These are phyloP conservation scores for Neostethus bicornis DNA, from an alignment of 2,797 vertebrate species.

Conservation along the genomic window DNA sequence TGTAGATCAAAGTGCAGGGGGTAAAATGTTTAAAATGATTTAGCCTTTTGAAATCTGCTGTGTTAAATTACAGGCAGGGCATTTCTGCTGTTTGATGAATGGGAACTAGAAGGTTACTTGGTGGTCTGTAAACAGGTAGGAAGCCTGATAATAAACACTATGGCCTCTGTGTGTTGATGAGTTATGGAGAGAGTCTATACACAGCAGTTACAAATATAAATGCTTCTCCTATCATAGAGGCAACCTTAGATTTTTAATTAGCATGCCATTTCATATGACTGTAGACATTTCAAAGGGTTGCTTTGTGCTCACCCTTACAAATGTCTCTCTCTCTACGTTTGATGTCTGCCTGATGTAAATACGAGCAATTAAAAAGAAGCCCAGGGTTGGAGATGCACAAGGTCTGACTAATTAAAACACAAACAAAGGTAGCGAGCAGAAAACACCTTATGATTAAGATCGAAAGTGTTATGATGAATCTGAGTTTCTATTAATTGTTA, in stretches of 20 bases:
- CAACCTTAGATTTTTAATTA: constrained; percentile 93
- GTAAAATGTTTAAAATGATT: constrained; percentile 79
- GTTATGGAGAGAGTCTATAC: constrained; percentile 72
- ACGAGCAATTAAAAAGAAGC: constrained; percentile 93
- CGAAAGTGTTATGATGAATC: constrained; percentile 94
- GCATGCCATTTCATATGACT: constrained; percentile 89
- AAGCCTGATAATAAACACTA: constrained; percentile 77
- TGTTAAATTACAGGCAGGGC: constrained; percentile 79
- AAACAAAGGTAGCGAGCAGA: constrained; percentile 93
- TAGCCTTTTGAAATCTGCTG: constrained; percentile 80
- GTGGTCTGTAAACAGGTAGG: constrained; percentile 80
- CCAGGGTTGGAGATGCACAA: constrained; percentile 89
- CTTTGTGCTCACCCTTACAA: constrained; percentile 92
- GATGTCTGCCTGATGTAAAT: constrained; percentile 96
- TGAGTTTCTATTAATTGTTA: constrained; percentile 89
- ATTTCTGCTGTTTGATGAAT: constrained; percentile 80
- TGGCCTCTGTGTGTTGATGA: constrained; percentile 74
- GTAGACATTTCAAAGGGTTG: constrained; percentile 91
- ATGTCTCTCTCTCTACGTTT: constrained; percentile 90
- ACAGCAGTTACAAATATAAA: constrained; percentile 78
- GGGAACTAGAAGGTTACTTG: constrained; percentile 70
- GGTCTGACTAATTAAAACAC: constrained; percentile 96
- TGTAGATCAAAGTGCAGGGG: constrained; percentile 80
- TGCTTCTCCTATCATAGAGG: constrained; percentile 84
- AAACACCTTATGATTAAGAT: constrained; percentile 92